A percentile compares a stretch with the other conserved stretches of the same genome.
These are phyloP conservation scores for Carassius carassius DNA, from an alignment of 2,113 vertebrate species.

Conservation along the genomic window DNA sequence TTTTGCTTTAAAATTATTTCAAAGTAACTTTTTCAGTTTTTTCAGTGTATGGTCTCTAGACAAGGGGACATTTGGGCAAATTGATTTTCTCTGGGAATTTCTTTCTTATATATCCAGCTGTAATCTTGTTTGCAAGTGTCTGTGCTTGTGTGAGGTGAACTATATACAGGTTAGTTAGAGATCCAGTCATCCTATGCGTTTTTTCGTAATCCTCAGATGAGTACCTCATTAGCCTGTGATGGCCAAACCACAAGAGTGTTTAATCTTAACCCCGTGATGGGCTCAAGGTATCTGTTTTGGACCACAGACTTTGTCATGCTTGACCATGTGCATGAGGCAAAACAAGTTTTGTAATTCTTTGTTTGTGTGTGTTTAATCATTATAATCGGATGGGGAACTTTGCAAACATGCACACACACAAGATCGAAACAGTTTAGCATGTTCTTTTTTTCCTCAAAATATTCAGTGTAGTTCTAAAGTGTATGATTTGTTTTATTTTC, in stretches of 20 bases:
- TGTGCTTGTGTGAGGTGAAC: slow-evolving; percentile 40
- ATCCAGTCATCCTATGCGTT: slow-evolving; percentile 45
- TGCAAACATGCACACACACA: not conserved
- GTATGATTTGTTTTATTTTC: not conserved
- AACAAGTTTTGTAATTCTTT: not conserved
- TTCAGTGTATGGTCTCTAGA: not conserved
- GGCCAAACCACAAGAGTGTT: slow-evolving; percentile 49
- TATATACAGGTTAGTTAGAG: slow-evolving; percentile 41
- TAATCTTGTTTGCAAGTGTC: slow-evolving; percentile 39
- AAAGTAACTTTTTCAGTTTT: no score
- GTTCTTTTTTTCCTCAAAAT: not conserved
- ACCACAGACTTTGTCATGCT: not conserved
- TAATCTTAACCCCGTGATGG: slow-evolving; percentile 58
- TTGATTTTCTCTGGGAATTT: not conserved
- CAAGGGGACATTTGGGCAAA: not conserved
- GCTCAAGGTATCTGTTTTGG: slow-evolving; percentile 34
- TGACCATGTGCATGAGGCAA: slow-evolving; percentile 13
- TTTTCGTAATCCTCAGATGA: slow-evolving; percentile 50
- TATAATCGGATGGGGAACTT: not conserved
- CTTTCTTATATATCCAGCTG: not conserved
- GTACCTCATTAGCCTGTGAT: slow-evolving; percentile 54
- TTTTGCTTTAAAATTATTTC: no score
- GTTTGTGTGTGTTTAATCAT: slow-evolving; percentile 15
- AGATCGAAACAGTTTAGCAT: not conserved
- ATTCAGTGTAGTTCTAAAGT: not conserved